phyloP scores from a whole-genome alignment of 2,113 vertebrate genomes.

The Centropus bengalensis region DNA sequence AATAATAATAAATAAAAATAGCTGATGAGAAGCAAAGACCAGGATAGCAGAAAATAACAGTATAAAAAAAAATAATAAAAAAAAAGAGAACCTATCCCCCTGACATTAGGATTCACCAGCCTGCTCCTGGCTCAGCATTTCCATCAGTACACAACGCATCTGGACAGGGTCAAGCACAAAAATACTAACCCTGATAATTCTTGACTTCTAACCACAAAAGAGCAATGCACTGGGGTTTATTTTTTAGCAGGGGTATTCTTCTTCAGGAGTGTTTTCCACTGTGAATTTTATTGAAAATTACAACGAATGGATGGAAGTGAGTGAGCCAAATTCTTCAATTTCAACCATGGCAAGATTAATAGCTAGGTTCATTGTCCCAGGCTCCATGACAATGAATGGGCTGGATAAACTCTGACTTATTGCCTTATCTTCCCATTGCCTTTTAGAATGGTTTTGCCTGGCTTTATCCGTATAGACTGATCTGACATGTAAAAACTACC shows the following conservation, averaged over 20 bases:
- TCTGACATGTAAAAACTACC: conserved; percentile 13
- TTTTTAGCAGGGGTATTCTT: background rate
- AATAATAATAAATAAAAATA: too few relatives aligned
- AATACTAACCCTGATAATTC: background rate
- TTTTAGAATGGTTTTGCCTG: conserved; percentile 40
- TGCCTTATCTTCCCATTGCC: conserved; percentile 35
- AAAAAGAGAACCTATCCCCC: background rate
- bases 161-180: background rate
- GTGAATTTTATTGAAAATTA: background rate
- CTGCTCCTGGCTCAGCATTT: background rate
- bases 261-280: background rate
- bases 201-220: background rate
- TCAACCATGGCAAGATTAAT: conserved; percentile 20
- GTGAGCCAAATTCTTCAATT: background rate
- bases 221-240: rapidly evolving
- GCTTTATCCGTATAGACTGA: conserved; percentile 34
- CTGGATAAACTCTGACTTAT: conserved; percentile 53
- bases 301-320: background rate
- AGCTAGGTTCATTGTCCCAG: background rate
- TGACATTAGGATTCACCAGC: background rate
- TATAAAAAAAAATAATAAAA: background rate
- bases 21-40: background rate
- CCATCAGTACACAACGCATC: rapidly evolving
- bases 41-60: background rate
- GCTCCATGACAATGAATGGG: conserved; percentile 40